These are phyloP conservation scores for Axis porcinus DNA, from an alignment of 2,113 vertebrate genomes.

Conservation along the genomic window DNA sequence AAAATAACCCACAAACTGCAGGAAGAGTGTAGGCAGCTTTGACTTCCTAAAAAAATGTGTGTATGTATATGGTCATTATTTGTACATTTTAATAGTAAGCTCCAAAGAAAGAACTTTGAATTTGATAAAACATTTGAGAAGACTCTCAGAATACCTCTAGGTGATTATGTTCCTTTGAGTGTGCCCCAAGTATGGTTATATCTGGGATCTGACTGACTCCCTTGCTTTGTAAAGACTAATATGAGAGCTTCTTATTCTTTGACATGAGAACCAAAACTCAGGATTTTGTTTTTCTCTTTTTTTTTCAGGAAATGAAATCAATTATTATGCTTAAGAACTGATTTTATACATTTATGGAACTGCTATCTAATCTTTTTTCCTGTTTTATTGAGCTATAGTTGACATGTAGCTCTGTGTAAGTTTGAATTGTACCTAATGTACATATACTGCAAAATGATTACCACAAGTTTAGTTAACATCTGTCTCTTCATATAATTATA, in stretches of 20 bases:
- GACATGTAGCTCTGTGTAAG: neutral
- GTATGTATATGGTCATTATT: neutral
- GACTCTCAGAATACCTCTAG: neutral
- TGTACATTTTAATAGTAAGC: neutral
- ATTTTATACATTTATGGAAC: slow-evolving; percentile 72
- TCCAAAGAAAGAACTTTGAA: neutral
- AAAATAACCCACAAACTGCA: neutral
- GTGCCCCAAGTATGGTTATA: neutral
- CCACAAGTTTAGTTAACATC: neutral
- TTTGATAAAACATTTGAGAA: neutral
- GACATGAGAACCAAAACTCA: neutral
- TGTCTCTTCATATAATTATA: neutral
- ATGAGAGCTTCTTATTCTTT: neutral
- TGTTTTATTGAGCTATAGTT: neutral
- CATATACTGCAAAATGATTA: neutral
- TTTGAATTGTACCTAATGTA: neutral
- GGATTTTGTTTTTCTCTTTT: neutral
- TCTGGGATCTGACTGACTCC: neutral
- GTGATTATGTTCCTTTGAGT: neutral
- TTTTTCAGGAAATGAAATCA: slow-evolving; percentile 71
- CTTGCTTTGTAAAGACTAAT: neutral
- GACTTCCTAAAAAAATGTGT: neutral
- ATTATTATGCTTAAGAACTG: slow-evolving; percentile 78
- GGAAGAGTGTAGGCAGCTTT: neutral
- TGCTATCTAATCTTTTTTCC: slow-evolving; percentile 71